Evolutionary conservation across 2,797 vertebrate species (phyloP), one percentile per base, ranked within the genome.

Genomic region (Tenualosa thibaudeaui): DNA sequence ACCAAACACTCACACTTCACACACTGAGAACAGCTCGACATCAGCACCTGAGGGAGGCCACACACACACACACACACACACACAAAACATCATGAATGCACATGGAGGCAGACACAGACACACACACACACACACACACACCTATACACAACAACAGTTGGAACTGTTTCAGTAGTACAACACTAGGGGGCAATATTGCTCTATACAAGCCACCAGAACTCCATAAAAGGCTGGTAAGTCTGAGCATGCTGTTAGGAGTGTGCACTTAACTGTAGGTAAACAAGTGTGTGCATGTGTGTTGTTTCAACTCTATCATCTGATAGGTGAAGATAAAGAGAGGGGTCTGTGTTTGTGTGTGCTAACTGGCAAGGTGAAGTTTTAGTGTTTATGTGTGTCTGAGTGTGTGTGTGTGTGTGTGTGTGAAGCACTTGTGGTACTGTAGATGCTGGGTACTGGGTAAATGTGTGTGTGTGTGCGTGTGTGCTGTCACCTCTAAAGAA

Each of bases 1-100:
- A 99, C 97, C 91, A 99, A 92, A 51, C 95, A 96, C 89, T 95
- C 95, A 91, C 98, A 99, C 13, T 92, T 94, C 89, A 91, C 96
- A 87, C 98, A 99, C 81, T 71, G 65, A 26, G 65, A 71, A 37
- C 65, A 71, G 65, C 65, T 71, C 13, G 65, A 71, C 65, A 71
- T 71, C 65, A 71, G 12, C 12, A 71, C 98, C 98, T 99, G 89
- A 43, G 13, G 82, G 19, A 82, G 82, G 15, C 81, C 46, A 53
- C 8, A 71, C 81, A 60, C 26, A 0, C 86, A 82, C 24, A 26
- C 9, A 26, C 65, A 37, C 65, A 71, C 65, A 37, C 65, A 68
- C 65, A 37, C 65, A 37, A 7, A 71, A 26, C 37, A 7, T n/a
- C 65, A 71, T 6, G 31, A 13, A 13, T 37, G 31, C 31, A 31